Evolutionary conservation across 2,797 vertebrate genomes (phyloP), one percentile per base, ranked within the genome.

Genomic region (Ctenopoma kingsleyae): DNA sequence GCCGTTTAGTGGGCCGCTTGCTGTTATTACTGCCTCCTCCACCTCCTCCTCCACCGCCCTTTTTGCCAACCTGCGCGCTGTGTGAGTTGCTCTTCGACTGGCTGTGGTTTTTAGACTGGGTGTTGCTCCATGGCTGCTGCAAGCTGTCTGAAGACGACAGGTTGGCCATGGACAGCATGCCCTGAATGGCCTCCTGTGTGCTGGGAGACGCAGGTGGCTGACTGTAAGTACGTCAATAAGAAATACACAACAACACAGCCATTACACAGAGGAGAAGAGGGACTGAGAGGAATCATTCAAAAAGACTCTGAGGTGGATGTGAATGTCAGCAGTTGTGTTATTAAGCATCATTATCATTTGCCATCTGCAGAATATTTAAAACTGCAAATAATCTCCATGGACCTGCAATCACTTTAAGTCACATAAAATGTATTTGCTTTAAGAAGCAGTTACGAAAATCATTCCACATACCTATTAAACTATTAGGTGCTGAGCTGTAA

Each of bases 151-250:
- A 97, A 22, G 98, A 96, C 83, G 97, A 97, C 91, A 99, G 95
- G 92, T 99, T 98, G 90, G 98, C 98, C 98, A 99, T 99, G 51
- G 98, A 99, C 76, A 99, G 93, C 98, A 99, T 99, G 90, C 98
- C 98, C 96, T 99, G 98, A 94, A 99, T 99, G 84, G 98, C 98
- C 94, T 99, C 98, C 92, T 99, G 98, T 9, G 98, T 99, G 94
- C 98, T 99, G 92, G 98, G 98, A 82, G 98, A 99, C 86, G 98
- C 98, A 67, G 98, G 98, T 77, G 97, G 98, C 94, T 99, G 97
- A 93, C 98, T 99, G 94, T 91, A 93, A 93, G 91, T 91, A 86
- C 81, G 91, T 86, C 91, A 90, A 94, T 91, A 89, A 89, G 83
- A 92, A 91, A 94, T 90, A 94, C 87, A 94, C 87, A 93, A 92